Base-by-base conservation (phyloP, 2,888 invertebrate genomes). In the Spilosoma lubricipeda region DNA sequence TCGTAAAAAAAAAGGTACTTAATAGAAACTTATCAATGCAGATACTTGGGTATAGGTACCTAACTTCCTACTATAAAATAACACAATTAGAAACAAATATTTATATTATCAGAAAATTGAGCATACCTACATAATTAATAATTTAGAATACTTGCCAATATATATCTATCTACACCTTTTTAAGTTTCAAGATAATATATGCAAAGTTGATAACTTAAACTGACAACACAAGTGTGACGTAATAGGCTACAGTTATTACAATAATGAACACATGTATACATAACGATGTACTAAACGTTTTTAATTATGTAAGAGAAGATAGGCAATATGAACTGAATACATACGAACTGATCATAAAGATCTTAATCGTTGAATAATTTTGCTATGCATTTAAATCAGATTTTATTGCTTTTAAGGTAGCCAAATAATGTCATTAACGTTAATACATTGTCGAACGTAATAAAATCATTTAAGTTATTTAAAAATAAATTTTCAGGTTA, bases 401-500 rank as follows among this genome's bases (percentile, higher is more conserved):
- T 79, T 78, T 84, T 80, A 84, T 72, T 65, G 81, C 71, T 70
- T 71, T 67, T 71, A 73, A 75, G 73, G 78, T 79, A 77, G 77
- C 56, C 23, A 78, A 81, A 83, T 83, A 77, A 67, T 71, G 27
- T 75, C 65, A 68, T 84, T 82, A 80, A 74, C 65, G 66, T 84
- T 82, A 80, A 83, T 81, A 78, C 79, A 84, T 82, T 84, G 77
- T 84, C 77, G 76, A 80, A 76, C 52, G 63, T 71, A 75, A 80
- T 82, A 85, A 85, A 85, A 82, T 85, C 84, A 87, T 86, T 86
- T 84, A 82, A 79, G 76, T 82, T 83, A 87, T 86, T 88, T 88
- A 87, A 82, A 82, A 82, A 85, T 83, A 83, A 86, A 86, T 88
- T 86, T 86, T 89, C 86, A 86, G 85, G 88, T 90, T 90, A 91